Base-by-base conservation (phyloP, 1,140 invertebrate genomes). In the Cydia pomonella region DNA sequence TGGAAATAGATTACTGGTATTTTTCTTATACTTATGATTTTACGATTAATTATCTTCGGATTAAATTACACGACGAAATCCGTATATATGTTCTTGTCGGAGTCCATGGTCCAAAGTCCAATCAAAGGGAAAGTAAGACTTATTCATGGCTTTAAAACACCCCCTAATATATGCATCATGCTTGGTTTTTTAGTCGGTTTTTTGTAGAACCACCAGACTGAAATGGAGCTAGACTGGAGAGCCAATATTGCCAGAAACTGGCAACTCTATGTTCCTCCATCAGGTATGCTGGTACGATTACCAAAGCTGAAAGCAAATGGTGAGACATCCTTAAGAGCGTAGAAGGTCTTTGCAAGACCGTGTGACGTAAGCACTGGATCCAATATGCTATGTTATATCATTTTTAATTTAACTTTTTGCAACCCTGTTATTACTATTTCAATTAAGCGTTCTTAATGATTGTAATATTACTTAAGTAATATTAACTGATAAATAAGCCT, bases 381-480 rank as follows among this genome's bases (percentile, higher is more conserved):
- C 33, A 38, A 38, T 38, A 38, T n/a, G n/a, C 3, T 23, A 21
- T 59, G 18, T 59, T 23, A 23, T 23, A 23, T 10, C 21, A 59
- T 10, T 59, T 59, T 10, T 59, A 3, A 23, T 23, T 23, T 23
- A 59, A 3, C 21, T 59, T 59, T 59, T 59, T 59, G 21, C 53
- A 59, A 59, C 16, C 16, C 18, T 23, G 47, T 50, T n/a, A 59
- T 59, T 18, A 59, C 18, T 53, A 53, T 59, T 59, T 59, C 9
- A 59, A 59, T 59, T 59, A 59, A 59, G 7, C 21, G 21, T 59
- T n/a, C 13, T 18, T 59, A 59, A 59, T 59, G 18, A 59, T 59
- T 59, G 53, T 59, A 59, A 6, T 3, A 2, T 33, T 33, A n/a
- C n/a, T 59, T 59, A 23, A n/a, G 53, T 23, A 59, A 59, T 9